Percentiles rank a stretch among this genome's conserved stretches.
These are phyloP conservation scores for Dusona sp. DNA, from an alignment of 2,888 invertebrate species.

Conservation along the genomic window DNA sequence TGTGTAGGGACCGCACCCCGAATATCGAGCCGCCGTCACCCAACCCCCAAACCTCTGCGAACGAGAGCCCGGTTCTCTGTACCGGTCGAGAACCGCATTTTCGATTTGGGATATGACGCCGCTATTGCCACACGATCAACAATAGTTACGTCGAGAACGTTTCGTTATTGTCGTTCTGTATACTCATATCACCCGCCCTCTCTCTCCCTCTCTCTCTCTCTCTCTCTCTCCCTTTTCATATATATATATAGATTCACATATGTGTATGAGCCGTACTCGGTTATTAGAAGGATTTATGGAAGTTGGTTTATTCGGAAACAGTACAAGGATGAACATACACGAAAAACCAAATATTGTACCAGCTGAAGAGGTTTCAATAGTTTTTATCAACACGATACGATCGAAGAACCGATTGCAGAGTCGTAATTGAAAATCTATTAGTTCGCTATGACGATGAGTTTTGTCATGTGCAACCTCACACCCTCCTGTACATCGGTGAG, in stretches of 20 bases:
- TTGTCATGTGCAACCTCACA: conserved; percentile 12
- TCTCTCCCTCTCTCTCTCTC: background rate
- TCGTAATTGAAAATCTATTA: conserved; percentile 4
- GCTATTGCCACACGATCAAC: conserved; percentile 55
- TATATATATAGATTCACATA: background rate
- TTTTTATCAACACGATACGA: conserved; percentile 29
- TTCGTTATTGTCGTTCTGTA: conserved; percentile 54
- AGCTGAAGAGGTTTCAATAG: conserved; percentile 13
- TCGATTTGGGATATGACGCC: conserved; percentile 67
- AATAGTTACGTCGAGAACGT: conserved; percentile 50
- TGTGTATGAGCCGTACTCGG: conserved; percentile 17
- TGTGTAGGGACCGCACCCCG: conserved; percentile 83
- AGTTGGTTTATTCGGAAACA: conserved; percentile 13
- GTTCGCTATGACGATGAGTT: conserved; percentile 1
- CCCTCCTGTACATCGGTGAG: background rate
- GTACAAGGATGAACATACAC: background rate
- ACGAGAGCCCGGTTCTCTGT: conserved; percentile 67
- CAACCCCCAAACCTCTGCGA: conserved; percentile 55
- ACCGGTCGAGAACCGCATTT: conserved; percentile 68
- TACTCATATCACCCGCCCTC: background rate
- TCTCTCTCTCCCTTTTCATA: too few relatives aligned
- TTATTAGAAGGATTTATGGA: conserved; percentile 55
- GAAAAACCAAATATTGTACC: conserved; percentile 2
- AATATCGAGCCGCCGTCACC: conserved; percentile 82
- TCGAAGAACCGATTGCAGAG: background rate